These are phyloP conservation scores for Laspeyria flexula DNA, from an alignment of 2,888 invertebrate species.

Conservation along the genomic window DNA sequence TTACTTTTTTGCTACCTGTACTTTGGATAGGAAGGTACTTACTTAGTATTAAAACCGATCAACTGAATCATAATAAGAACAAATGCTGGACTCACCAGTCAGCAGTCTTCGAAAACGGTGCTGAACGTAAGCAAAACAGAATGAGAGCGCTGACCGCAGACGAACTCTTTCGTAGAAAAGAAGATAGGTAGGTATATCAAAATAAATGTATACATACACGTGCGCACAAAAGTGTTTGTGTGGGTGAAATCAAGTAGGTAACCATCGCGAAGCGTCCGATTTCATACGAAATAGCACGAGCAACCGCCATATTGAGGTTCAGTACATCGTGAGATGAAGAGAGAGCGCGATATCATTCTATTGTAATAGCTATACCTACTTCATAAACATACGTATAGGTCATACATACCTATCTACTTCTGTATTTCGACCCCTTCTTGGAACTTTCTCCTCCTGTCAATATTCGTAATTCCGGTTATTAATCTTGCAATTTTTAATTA, in stretches of 20 bases:
- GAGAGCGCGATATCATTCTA: slow-evolving; percentile 43
- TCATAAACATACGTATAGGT: neutral
- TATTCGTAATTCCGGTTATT: no score
- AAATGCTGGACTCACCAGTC: slow-evolving; percentile 31
- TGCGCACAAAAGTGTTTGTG: slow-evolving; percentile 17
- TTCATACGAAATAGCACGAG: slow-evolving; percentile 32
- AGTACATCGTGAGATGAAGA: slow-evolving; percentile 59
- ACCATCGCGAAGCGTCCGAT: slow-evolving; percentile 33
- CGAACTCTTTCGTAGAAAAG: slow-evolving; percentile 56
- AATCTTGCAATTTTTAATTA: no score
- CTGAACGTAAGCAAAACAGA: slow-evolving; percentile 19
- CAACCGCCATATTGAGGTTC: slow-evolving; percentile 74
- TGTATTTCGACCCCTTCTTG: neutral
- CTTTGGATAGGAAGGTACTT: no score
- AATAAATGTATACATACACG: slow-evolving; percentile 42
- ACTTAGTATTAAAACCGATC: no score
- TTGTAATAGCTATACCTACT: slow-evolving; percentile 3
- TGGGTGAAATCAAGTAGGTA: slow-evolving; percentile 11
- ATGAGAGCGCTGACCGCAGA: slow-evolving; percentile 31
- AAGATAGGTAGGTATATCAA: slow-evolving; percentile 33
- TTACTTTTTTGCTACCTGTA: no score
- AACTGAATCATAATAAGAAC: neutral
- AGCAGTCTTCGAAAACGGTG: slow-evolving; percentile 25
- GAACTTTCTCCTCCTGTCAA: no score
- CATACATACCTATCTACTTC: slow-evolving; percentile 5